Percentiles rank a stretch among this genome's conserved stretches.
Conservation (phyloP, 2,797 vertebrate genomes). For the Pangasius djambal region DNA sequence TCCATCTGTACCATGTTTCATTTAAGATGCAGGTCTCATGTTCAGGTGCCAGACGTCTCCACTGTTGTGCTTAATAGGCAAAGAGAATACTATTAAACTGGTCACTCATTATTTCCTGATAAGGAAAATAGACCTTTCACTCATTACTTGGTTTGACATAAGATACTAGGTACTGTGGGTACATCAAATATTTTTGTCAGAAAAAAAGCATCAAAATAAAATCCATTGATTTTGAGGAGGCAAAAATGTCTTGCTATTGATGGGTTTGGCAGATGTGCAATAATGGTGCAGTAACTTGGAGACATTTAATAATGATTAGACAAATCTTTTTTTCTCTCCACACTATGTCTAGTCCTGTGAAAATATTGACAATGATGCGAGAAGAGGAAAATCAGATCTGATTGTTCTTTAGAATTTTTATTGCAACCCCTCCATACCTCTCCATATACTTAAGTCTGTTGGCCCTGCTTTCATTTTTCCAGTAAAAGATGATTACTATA, state of each 20-base stretch:
- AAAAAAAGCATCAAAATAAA: constrained; percentile 19
- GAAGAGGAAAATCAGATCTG: background rate
- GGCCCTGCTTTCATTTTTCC: background rate
- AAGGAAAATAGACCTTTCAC: constrained; percentile 31
- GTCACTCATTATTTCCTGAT: constrained; percentile 36
- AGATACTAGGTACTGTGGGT: constrained; percentile 27
- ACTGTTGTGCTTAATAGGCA: constrained; percentile 50
- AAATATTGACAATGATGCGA: constrained; percentile 1
- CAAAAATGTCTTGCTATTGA: constrained; percentile 29
- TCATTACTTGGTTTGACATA: constrained; percentile 51
- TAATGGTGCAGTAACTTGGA: constrained; percentile 48
- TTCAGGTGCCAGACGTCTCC: constrained; percentile 53
- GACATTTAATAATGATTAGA: constrained; percentile 28
- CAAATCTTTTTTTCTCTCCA: constrained; percentile 17
- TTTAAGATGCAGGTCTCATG: constrained; percentile 53
- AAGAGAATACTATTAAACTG: constrained; percentile 28
- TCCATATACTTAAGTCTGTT: background rate
- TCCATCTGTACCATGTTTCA: constrained; percentile 49
- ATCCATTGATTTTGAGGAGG: constrained; percentile 46
- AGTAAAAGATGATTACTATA: background rate
- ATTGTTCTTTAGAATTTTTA: constrained; percentile 11
- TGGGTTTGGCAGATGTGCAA: constrained; percentile 35
- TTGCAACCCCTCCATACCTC: background rate
- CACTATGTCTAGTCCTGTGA: background rate
- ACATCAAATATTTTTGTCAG: constrained; percentile 39